Evolutionary conservation across 2,888 invertebrate genomes (phyloP).

Genomic region (Uloborus plumipes): DNA sequence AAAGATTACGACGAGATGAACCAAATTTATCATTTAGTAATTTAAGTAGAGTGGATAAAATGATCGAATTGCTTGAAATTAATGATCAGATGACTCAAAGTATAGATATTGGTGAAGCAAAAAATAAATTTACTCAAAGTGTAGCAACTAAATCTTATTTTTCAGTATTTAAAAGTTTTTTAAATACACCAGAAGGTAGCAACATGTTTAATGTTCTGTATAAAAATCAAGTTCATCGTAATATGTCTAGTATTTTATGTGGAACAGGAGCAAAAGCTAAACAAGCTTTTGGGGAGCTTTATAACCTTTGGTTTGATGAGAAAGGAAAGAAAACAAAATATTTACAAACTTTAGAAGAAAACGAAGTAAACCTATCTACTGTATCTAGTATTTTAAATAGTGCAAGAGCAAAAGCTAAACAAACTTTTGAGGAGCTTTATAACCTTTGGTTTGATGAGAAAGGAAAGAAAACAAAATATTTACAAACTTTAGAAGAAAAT

Average conservation of each 20-base stretch:
- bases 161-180: conserved; percentile 22
- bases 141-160: conserved; percentile 23
- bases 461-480: too few relatives aligned
- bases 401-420: too few relatives aligned
- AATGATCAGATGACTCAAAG: conserved; percentile 7
- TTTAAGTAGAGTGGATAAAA: not conserved
- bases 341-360: too few relatives aligned
- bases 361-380: too few relatives aligned
- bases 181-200: conserved; percentile 16
- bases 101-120: conserved; percentile 9
- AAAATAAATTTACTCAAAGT: not conserved
- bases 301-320: too few relatives aligned
- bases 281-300: too few relatives aligned
- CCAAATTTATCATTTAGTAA: conserved; percentile 10
- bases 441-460: too few relatives aligned
- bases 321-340: too few relatives aligned
- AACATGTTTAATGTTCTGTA: conserved; percentile 21
- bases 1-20: conserved; percentile 11
- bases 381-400: too few relatives aligned
- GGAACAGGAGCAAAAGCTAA: conserved; percentile 9
- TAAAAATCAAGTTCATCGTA: conserved; percentile 14
- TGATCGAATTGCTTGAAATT: not conserved
- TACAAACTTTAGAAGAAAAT: conserved; percentile 16
- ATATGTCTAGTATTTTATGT: conserved; percentile 23
- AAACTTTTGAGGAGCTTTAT: too few relatives aligned